Conservation (phyloP, 2,113 vertebrate genomes). For the Antechinus stuartii region DNA sequence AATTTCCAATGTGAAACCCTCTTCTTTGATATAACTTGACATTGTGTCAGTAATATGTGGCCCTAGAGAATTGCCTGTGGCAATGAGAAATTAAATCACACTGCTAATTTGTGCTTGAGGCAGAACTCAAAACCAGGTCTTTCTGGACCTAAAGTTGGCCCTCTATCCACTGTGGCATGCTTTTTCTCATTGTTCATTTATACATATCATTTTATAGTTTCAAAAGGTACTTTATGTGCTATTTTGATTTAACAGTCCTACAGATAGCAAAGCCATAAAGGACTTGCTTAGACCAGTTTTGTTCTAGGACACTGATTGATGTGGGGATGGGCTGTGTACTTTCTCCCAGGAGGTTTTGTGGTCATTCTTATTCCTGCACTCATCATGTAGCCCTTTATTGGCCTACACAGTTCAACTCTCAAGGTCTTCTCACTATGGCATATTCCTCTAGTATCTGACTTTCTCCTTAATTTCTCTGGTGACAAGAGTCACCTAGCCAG, state of each 20-base stretch:
- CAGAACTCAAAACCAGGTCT: background rate
- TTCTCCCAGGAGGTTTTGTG: too few relatives aligned
- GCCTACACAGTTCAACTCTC: background rate
- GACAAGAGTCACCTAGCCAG: background rate
- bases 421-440: background rate
- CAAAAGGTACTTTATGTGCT: background rate
- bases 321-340: background rate
- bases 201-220: background rate
- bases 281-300: background rate
- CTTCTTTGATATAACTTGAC: background rate
- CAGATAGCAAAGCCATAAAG: background rate
- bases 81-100: background rate
- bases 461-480: background rate
- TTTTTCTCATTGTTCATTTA: background rate
- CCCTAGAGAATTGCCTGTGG: background rate
- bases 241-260: background rate
- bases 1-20: background rate
- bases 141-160: background rate
- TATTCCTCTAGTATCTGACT: too few relatives aligned
- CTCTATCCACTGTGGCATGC: background rate
- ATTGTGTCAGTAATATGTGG: background rate
- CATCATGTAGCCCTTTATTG: background rate
- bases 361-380: background rate
- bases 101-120: background rate
- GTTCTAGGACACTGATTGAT: background rate